Percentiles rank a stretch among this genome's conserved stretches.
Evolutionary conservation across 2,888 invertebrate genomes (phyloP).

Genomic region (Hydriomena furcata): DNA sequence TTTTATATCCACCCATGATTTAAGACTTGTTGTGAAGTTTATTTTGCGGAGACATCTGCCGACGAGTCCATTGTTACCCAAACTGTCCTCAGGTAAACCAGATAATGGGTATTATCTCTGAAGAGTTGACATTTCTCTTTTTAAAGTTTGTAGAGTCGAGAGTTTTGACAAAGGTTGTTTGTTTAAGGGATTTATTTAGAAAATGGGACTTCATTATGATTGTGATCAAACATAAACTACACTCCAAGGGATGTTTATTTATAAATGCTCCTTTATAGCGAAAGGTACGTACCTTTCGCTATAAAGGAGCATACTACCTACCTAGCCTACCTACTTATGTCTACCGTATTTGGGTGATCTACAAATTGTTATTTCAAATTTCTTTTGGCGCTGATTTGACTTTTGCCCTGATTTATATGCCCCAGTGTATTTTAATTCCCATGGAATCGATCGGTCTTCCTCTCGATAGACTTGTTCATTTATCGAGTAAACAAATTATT

Average conservation of each 20-base stretch:
- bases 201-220: constrained; percentile 57
- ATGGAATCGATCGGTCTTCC: constrained; percentile 57
- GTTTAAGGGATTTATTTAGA: constrained; percentile 58
- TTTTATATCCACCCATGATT: constrained; percentile 66
- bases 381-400: neutral
- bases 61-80: constrained; percentile 62
- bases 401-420: constrained; percentile 29
- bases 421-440: constrained; percentile 41
- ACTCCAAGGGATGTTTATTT: constrained; percentile 12
- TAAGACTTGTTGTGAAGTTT: constrained; percentile 73
- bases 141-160: constrained; percentile 70
- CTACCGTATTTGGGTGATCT: no score
- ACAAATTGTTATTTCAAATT: constrained; percentile 12
- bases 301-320: no score
- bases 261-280: neutral
- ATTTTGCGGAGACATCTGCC: constrained; percentile 81
- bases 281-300: neutral
- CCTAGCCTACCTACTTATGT: no score
- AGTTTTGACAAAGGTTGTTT: constrained; percentile 75
- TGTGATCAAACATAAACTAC: constrained; percentile 47
- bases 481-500: constrained; percentile 79
- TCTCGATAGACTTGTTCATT: constrained; percentile 67
- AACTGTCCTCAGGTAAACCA: constrained; percentile 74
- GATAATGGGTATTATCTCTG: constrained; percentile 77
- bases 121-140: constrained; percentile 76